Conservation (phyloP, 1,140 invertebrate species). For the Orchestia grillus region DNA sequence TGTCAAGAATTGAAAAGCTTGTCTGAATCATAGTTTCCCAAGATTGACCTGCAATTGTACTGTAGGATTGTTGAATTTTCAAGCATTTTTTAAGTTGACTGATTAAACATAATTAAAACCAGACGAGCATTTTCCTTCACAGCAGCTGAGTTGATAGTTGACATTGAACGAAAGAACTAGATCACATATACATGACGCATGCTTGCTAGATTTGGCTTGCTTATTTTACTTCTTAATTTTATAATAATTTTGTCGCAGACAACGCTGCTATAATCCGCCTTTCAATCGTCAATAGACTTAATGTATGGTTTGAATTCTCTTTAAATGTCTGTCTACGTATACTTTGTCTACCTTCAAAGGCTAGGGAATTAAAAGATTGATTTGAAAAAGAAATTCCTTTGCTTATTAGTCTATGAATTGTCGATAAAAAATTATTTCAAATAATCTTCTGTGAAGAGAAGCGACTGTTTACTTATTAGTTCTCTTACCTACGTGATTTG, state of each 20-base stretch:
- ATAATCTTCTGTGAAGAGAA: neutral
- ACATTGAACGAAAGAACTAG: neutral
- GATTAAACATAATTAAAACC: neutral
- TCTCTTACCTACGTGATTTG: too few relatives aligned
- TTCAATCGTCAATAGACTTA: neutral
- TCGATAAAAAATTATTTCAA: too few relatives aligned
- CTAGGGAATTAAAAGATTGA: neutral
- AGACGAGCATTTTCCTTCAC: neutral
- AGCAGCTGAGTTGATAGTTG: neutral
- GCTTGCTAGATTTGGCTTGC: neutral
- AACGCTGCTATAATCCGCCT: neutral
- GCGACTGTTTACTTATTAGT: too few relatives aligned
- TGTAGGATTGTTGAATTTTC: neutral
- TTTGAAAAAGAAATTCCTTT: too few relatives aligned
- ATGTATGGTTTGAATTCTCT: neutral
- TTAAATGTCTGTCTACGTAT: neutral
- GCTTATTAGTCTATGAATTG: too few relatives aligned
- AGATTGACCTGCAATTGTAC: neutral
- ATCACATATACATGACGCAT: neutral
- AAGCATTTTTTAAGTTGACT: too few relatives aligned
- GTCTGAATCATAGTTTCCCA: too few relatives aligned
- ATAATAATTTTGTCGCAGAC: too few relatives aligned
- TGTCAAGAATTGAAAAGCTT: neutral
- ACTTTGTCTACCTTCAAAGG: neutral
- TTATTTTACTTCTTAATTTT: neutral